Evolutionary conservation across 1,140 invertebrate genomes (phyloP), one percentile per base, ranked within the genome.

Genomic region (Hestina assimilis): DNA sequence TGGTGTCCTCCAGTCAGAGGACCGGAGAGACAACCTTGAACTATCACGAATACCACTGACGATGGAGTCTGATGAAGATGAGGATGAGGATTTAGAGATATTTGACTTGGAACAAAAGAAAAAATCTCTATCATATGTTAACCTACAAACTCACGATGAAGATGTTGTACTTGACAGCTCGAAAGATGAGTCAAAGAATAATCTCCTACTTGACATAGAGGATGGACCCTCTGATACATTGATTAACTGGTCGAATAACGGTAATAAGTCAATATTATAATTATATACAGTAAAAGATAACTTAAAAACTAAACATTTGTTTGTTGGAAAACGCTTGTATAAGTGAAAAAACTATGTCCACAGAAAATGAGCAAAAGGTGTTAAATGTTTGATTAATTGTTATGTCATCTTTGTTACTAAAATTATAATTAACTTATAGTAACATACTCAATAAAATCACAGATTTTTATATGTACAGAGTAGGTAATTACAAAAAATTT

Each of bases 81-180:
- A 86, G 9, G 84, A 88, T 15, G 85, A 86, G 38, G 83, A 88
- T 29, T 60, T 88, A 21, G 85, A 88, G 68, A 85, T 88, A 64
- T 88, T 88, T 62, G 85, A 88, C 47, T 63, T 88, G n/a, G 79
- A 74, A 51, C 81, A 88, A 48, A 86, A 88, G 60, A 83, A 75
- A 42, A 85, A 85, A 55, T 83, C 83, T 24, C 50, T 86, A 1
- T 88, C 85, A 0, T 86, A 86, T 56, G 80, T 86, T 1, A 88
- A 88, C 50, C 51, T 86, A 1, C 72, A 83, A 57, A 63, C 60
- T 3, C 72, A 78, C 26, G 81, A 84, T 52, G 81, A 86, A 51
- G 83, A 83, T 48, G 58, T 83, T 26, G 77, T 83, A 2, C 56
- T 76, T 19, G 60, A 69, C 15, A 66, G 66, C 9, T 63, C 66